Evolutionary conservation across 92 coral and sea anemone genomes (phyloP), one percentile per base, ranked within the genome.

Genomic region (Scolanthus callimorphus): DNA sequence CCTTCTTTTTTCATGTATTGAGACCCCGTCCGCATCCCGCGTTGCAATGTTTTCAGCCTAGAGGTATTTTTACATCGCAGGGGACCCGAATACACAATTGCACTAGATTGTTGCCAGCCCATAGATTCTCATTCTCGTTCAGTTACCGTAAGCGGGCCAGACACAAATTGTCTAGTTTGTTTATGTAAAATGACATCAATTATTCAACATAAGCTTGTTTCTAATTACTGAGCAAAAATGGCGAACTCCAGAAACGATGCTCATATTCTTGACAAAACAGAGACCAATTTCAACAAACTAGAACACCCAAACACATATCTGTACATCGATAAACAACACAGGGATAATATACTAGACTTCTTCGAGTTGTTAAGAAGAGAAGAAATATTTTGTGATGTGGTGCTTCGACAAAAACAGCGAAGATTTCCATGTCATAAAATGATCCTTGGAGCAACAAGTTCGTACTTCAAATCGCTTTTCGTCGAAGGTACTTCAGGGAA

Each of bases 381-480:
- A 8, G 76, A 62, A 13, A 45, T 65, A 3, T 85, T 91, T 13
- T 83, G 96, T 51, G 96, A 91, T 51, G 97, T 88, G 19, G 47
- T 71, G 31, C 76, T 91, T 20, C 79, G 86, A 15, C 56, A 80
- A 4, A 84, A 85, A 15, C 55, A 60, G 27, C 44, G 55, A 56
- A 89, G 84, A 23, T 57, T 88, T 15, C 55, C 85, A 1, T 83
- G 85, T 20, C 97, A 91, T 45, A 86, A 90, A 10, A 71, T 50
- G 44, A 57, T 91, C 24, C 85, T 91, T 0, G 84, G 81, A 11
- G 96, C 91, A 0, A 66, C 82, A 0, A 83, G 97, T 29, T 96
- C 97, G 12, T 88, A 88, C 61, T 88, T 91, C 59, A 86, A 77
- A 4, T 73, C 82, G 10, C 58, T 91, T n/a, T 90, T 87, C 59